phyloP scores from a whole-genome alignment of 2,888 invertebrate genomes.

The Didymodactylos carnosus region DNA sequence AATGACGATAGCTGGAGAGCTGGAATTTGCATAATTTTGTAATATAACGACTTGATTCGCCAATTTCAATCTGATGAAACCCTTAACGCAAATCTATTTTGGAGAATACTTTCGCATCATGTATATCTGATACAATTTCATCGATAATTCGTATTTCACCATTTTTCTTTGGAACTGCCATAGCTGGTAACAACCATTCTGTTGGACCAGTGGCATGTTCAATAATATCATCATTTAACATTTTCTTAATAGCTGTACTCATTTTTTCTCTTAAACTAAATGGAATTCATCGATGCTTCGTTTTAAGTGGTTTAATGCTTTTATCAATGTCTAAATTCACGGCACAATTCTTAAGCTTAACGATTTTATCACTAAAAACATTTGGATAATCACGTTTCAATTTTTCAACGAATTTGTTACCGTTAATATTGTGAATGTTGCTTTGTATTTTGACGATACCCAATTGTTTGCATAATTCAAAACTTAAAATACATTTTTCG shows the following conservation, averaged over 20 bases:
- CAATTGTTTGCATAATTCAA: neutral
- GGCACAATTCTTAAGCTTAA: neutral
- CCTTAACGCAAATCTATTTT: constrained; percentile 17
- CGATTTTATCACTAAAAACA: neutral
- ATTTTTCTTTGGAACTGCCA: no score
- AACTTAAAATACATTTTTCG: neutral
- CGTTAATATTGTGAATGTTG: neutral
- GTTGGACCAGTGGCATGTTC: constrained; percentile 18
- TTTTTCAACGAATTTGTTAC: neutral
- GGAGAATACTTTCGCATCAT: constrained; percentile 8
- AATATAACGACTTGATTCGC: constrained; percentile 16
- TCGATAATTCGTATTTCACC: neutral
- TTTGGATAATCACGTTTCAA: neutral
- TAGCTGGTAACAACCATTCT: no score
- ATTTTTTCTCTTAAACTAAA: constrained; percentile 17
- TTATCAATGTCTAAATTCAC: constrained; percentile 17
- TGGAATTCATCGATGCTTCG: constrained; percentile 16
- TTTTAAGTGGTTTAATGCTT: constrained; percentile 16
- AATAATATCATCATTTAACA: constrained; percentile 17
- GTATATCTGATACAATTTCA: neutral
- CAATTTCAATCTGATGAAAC: constrained; percentile 19
- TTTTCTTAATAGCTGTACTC: constrained; percentile 16
- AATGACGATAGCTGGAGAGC: no score
- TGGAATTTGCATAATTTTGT: no score
- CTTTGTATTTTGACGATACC: neutral